These are phyloP conservation scores for Hylaea fasciaria DNA, from an alignment of 2,888 invertebrate genomes.

Conservation along the genomic window DNA sequence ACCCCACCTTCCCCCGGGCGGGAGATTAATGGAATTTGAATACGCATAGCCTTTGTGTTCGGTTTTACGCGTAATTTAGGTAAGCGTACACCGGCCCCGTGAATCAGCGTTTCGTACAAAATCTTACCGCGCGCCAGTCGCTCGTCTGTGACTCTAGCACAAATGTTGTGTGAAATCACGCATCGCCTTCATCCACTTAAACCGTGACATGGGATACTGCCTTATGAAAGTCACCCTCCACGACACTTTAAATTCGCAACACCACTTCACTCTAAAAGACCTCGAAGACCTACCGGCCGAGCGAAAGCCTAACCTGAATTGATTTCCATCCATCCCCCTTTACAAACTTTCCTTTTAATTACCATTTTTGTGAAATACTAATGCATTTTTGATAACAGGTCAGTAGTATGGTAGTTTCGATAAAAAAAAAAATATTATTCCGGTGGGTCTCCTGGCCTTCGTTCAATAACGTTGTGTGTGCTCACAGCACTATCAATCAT, in stretches of 20 bases:
- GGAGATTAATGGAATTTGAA: slow-evolving; percentile 85
- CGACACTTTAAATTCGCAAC: slow-evolving; percentile 40
- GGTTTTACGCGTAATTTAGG: slow-evolving; percentile 83
- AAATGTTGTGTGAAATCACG: slow-evolving; percentile 64
- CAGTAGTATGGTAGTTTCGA: slow-evolving; percentile 46
- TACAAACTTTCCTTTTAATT: slow-evolving; percentile 48
- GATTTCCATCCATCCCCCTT: slow-evolving; percentile 46
- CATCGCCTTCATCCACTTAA: slow-evolving; percentile 43
- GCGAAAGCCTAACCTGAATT: slow-evolving; percentile 36
- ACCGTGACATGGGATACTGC: slow-evolving; percentile 28
- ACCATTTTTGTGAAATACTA: slow-evolving; percentile 50
- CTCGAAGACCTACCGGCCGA: not conserved
- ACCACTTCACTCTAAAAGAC: slow-evolving; percentile 3
- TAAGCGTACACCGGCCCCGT: slow-evolving; percentile 77
- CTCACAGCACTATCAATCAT: slow-evolving; percentile 82
- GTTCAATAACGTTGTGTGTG: slow-evolving; percentile 76
- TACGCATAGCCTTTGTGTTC: slow-evolving; percentile 84
- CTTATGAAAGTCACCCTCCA: slow-evolving; percentile 25
- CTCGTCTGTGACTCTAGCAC: slow-evolving; percentile 41
- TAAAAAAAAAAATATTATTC: slow-evolving; percentile 65
- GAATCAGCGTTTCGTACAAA: slow-evolving; percentile 76
- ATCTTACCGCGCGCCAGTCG: slow-evolving; percentile 57
- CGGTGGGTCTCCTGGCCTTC: slow-evolving; percentile 57
- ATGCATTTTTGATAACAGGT: slow-evolving; percentile 63
- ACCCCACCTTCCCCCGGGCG: slow-evolving; percentile 78